Percentiles rank a stretch among this genome's conserved stretches.
phyloP scores from a whole-genome alignment of 2,113 vertebrate species.

The Hydropotes inermis region DNA sequence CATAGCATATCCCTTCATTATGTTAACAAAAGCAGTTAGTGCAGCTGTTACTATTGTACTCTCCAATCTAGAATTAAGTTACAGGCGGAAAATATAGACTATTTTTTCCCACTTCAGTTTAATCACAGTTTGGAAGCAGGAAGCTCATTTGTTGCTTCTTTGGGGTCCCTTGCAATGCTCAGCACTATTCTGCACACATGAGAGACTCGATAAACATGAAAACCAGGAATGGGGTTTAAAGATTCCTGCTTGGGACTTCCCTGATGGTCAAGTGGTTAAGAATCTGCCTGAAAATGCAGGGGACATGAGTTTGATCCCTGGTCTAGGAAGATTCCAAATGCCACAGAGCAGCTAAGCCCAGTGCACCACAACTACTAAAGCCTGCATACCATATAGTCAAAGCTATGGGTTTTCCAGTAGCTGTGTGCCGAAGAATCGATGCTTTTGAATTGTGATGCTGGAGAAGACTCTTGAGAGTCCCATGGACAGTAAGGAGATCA shows the following conservation, averaged over 20 bases:
- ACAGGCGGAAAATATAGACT: neutral
- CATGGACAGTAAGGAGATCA: neutral
- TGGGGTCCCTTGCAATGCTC: neutral
- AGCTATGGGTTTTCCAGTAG: neutral
- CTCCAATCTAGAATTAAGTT: conserved; percentile 45
- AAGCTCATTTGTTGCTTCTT: conserved; percentile 11
- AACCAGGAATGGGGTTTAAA: neutral
- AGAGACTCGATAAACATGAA: neutral
- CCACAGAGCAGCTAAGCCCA: neutral
- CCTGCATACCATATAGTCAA: neutral
- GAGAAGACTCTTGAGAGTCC: neutral
- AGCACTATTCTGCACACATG: neutral
- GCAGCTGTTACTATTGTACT: conserved; percentile 49
- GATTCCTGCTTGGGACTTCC: neutral
- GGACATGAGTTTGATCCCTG: neutral
- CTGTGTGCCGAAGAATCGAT: neutral
- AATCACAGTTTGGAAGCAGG: conserved; percentile 36
- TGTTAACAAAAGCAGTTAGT: conserved; percentile 60
- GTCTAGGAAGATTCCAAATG: neutral
- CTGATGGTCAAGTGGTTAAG: neutral
- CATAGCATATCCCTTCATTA: no score
- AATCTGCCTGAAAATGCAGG: neutral
- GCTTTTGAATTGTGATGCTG: neutral
- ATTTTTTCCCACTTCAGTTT: conserved; percentile 43
- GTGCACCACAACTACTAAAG: neutral